phyloP scores from a whole-genome alignment of 2,888 invertebrate species.

The Leptothorax acervorum region DNA sequence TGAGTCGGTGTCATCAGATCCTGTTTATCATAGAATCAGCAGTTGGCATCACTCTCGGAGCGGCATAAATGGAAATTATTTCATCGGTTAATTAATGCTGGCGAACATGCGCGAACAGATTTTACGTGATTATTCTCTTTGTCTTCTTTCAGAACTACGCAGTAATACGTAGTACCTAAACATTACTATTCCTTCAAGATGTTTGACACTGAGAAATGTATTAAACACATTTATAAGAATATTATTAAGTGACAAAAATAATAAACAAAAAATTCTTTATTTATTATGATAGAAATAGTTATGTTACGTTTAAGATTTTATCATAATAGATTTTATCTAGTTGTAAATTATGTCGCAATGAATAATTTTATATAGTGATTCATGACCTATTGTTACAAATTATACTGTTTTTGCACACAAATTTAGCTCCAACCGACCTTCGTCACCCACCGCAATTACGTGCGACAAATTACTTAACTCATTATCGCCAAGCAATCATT shows the following conservation, averaged over 20 bases:
- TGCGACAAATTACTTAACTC: constrained; percentile 44
- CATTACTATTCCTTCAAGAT: neutral
- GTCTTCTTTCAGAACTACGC: neutral
- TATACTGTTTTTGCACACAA: neutral
- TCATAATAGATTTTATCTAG: neutral
- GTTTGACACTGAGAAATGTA: neutral
- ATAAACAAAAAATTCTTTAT: neutral
- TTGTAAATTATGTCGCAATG: neutral
- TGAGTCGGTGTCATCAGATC: constrained; percentile 50
- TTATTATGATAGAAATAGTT: neutral
- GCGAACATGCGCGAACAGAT: constrained; percentile 76
- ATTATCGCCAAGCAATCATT: constrained; percentile 42
- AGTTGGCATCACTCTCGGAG: constrained; percentile 31
- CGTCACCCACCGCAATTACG: constrained; percentile 38
- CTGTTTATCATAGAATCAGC: constrained; percentile 54
- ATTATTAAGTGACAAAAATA: neutral
- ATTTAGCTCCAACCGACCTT: neutral
- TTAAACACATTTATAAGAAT: neutral
- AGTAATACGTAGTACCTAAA: no score
- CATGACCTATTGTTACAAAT: neutral
- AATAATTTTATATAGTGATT: neutral
- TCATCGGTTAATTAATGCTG: constrained; percentile 67
- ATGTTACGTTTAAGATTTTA: neutral
- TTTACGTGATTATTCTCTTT: constrained; percentile 77
- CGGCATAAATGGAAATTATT: constrained; percentile 53